Base-by-base conservation (phyloP, 2,888 invertebrate species). In the Callinectes sapidus region DNA sequence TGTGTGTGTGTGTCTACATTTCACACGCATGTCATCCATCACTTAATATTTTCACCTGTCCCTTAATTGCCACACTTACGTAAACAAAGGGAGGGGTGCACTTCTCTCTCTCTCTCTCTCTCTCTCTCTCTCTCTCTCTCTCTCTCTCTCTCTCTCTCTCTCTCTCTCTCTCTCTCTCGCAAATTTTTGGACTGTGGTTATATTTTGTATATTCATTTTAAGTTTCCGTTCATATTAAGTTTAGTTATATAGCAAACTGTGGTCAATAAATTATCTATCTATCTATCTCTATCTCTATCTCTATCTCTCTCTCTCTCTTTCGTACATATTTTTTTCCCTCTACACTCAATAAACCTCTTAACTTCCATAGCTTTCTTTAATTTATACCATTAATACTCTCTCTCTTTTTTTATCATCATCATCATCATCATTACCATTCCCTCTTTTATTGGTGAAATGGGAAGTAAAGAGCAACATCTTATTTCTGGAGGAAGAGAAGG, bases 121-220 rank as follows among this genome's bases (percentile, higher is more conserved):
- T 90, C 35, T 90, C 90, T 39, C n/a, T 71, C 71, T 66, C 66
- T 90, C 90, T 71, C 35, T 61, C 66, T 66, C 90, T 39, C 71
- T 39, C 81, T 81, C 42, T 42, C 42, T 66, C 48, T 77, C 23
- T 77, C n/a, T 48, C n/a, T 90, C 81, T 48, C 90, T 81, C 90
- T 39, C 48, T 54, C 90, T n/a, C 81, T 42, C 71, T 39, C 71
- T 71, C 90, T 71, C 90, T 71, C 90, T 77, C 42, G 39, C 23
- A 8, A 14, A 18, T 3, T 42, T 28, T 66, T 42, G 10, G 10
- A 2, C 2, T 55, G 13, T 55, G n/a, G n/a, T n/a, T n/a, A n/a
- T n/a, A n/a, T n/a, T n/a, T n/a, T n/a, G n/a, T n/a, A n/a, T n/a
- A n/a, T n/a, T n/a, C n/a, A n/a, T n/a, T n/a, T n/a, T n/a, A n/a